Evolutionary conservation across 2,888 invertebrate species (phyloP).

Genomic region (Rhagium mordax): DNA sequence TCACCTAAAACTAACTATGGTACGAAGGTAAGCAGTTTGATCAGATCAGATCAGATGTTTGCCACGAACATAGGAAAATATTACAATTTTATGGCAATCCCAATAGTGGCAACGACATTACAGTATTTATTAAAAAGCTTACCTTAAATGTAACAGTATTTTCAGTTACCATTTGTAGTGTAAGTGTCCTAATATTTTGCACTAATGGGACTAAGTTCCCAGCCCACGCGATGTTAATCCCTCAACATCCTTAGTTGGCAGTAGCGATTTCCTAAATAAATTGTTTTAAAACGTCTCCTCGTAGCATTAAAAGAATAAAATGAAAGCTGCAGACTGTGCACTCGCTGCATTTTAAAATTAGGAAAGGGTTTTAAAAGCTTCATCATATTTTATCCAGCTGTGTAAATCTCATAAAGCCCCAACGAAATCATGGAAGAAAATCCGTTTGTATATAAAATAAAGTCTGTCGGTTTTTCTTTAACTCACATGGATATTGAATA

Average conservation of each 20-base stretch:
- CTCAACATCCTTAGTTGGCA: not conserved
- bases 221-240: not conserved
- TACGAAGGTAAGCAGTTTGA: too few relatives aligned
- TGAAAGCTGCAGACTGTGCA: not conserved
- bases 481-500: slow-evolving; percentile 23
- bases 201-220: too few relatives aligned
- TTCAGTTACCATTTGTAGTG: too few relatives aligned
- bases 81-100: too few relatives aligned
- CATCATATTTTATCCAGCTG: slow-evolving; percentile 21
- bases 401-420: slow-evolving; percentile 30
- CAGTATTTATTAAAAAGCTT: too few relatives aligned
- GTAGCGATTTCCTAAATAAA: not conserved
- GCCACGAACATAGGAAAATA: too few relatives aligned
- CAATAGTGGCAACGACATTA: too few relatives aligned
- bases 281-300: not conserved
- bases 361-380: slow-evolving; percentile 17
- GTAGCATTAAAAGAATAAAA: not conserved
- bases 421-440: slow-evolving; percentile 26
- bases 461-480: slow-evolving; percentile 22
- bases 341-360: slow-evolving; percentile 25
- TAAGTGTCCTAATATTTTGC: too few relatives aligned
- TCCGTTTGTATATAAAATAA: slow-evolving; percentile 35
- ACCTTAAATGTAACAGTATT: too few relatives aligned
- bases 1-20: too few relatives aligned
- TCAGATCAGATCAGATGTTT: too few relatives aligned